phyloP scores from a whole-genome alignment of 2,888 invertebrate genomes.

The Congeria kusceri region DNA sequence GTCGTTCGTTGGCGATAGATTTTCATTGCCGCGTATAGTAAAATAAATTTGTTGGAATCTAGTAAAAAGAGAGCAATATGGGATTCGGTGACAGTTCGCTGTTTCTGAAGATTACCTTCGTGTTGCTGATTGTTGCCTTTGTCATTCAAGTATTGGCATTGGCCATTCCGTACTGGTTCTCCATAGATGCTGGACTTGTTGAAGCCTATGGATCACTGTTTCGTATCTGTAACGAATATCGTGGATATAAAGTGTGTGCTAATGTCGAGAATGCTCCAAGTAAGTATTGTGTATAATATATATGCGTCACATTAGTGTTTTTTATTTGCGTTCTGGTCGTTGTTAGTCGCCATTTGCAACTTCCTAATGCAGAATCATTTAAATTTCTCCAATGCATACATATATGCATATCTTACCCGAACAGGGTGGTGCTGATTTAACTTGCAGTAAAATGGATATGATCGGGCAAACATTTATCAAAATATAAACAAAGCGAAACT shows the following conservation, averaged over 20 bases:
- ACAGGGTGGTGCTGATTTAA: too few relatives aligned
- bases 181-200: background rate
- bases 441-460: too few relatives aligned
- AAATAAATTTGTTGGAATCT: too few relatives aligned
- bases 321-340: background rate
- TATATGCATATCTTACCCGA: too few relatives aligned
- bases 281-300: background rate
- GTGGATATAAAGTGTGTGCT: conserved; percentile 9
- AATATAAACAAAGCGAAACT: too few relatives aligned
- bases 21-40: too few relatives aligned
- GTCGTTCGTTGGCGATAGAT: too few relatives aligned
- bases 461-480: too few relatives aligned
- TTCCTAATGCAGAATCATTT: too few relatives aligned
- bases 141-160: conserved; percentile 27
- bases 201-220: conserved; percentile 23
- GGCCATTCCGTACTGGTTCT: conserved; percentile 34
- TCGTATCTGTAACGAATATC: conserved; percentile 12
- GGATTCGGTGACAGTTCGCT: conserved; percentile 26
- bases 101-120: conserved; percentile 23
- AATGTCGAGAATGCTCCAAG: conserved; percentile 10
- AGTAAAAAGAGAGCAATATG: conserved; percentile 6
- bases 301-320: background rate
- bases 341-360: too few relatives aligned
- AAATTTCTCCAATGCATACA: too few relatives aligned
- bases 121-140: conserved; percentile 24